Base-by-base conservation (phyloP, 2,888 invertebrate species). In the Melanostoma scalare region DNA sequence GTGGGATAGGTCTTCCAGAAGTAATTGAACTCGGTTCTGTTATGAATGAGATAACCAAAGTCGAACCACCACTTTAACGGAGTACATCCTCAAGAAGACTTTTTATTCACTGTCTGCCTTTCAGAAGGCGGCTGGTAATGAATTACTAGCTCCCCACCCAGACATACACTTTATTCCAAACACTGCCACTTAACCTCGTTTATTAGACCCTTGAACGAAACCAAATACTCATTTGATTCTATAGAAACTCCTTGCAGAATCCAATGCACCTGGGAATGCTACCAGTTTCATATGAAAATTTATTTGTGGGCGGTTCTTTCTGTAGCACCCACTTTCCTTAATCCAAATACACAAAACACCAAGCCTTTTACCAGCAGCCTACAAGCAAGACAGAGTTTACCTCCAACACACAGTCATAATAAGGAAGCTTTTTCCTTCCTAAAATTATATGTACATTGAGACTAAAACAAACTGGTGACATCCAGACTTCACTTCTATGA, bases 191-290 rank as follows among this genome's bases (percentile, higher is more conserved):
- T n/a, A n/a, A 72, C 71, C 71, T 52, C 60, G 50, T 61, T 61
- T 44, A 6, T 20, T 20, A 20, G 20, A 20, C 20, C 20, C 20
- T 20, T 20, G 20, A 20, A 20, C 20, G 20, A 1, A 20, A 20
- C 20, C 20, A 20, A 20, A 20, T 20, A 20, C 20, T 20, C 20
- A 20, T 20, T 20, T 20, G 20, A 20, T 20, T 20, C 20, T 20
- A 20, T 20, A 20, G 20, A 20, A 20, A 0, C 20, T 20, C 20
- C 20, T 20, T 20, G 20, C 20, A 20, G 20, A 20, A 20, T 20
- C 20, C 20, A 20, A 20, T 33, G 56, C 74, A 67, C 56, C 56
- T 74, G 65, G 50, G 65, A 65, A 74, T 74, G 74, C 56, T n/a
- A 44, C 52, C 20, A 20, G 20, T 20, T 20, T 1, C 20, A 50